Conservation (phyloP, 2,797 vertebrate species). For the Cyclopterus lumpus region DNA sequence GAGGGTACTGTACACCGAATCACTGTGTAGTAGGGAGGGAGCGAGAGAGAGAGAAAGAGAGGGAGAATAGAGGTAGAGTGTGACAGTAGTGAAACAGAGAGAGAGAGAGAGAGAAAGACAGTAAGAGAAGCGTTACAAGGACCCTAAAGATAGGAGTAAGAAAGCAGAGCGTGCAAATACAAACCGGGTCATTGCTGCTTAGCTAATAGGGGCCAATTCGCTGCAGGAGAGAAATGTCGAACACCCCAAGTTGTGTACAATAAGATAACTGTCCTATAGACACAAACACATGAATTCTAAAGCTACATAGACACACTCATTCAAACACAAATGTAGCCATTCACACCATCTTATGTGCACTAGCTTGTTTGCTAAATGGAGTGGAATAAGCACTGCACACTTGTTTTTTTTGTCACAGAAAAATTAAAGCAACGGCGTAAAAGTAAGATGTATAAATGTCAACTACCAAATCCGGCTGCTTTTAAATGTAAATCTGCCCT, state of each 20-base stretch:
- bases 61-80: conserved; percentile 85
- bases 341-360: conserved; percentile 72
- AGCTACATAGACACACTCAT: conserved; percentile 76
- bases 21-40: conserved; percentile 97
- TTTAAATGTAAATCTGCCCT: background rate
- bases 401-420: conserved; percentile 2
- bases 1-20: conserved; percentile 99
- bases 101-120: conserved; percentile 66
- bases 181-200: conserved; percentile 99
- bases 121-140: conserved; percentile 87
- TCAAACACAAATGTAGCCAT: conserved; percentile 76
- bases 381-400: conserved; percentile 80
- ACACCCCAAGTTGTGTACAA: conserved; percentile 99
- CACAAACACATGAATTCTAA: conserved; percentile 81
- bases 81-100: conserved; percentile 73
- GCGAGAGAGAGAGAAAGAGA: conserved; percentile 86
- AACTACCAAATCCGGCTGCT: background rate
- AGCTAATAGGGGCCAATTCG: conserved; percentile 99
- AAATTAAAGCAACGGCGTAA: conserved; percentile 23
- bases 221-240: conserved; percentile 99
- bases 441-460: background rate
- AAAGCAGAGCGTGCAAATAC: conserved; percentile 99
- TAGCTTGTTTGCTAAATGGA: conserved; percentile 61
- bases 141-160: conserved; percentile 90
- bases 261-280: conserved; percentile 96